Evolutionary conservation across 1,140 invertebrate species (phyloP), one percentile per base, ranked within the genome.

Genomic region (Temnothorax nylanderi): DNA sequence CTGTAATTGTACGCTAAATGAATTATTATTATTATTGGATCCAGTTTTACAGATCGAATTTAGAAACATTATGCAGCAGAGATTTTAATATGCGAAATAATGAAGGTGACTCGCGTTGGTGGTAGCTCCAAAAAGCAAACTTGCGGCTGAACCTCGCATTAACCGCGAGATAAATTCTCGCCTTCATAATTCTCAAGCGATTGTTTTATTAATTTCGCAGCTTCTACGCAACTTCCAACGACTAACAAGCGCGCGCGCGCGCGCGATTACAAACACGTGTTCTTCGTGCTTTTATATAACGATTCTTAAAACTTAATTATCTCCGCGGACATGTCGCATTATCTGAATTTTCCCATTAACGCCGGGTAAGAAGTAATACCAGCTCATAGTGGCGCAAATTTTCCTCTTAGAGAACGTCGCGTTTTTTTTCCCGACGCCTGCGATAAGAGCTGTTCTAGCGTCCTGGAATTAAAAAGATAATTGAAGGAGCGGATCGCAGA

Each of bases 231-330:
- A 47, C 60, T 47, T 65, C 13, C 74, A 2, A 67, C 60, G 7
- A 5, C 44, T 51, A 80, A 21, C 32, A 77, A 77, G 26, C 56
- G 11, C 72, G 49, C 49, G 74, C 41, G 47, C 16, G 11, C 18
- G 10, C 41, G 37, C 34, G 64, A 78, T 65, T 80, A 69, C 64
- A 21, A 26, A n/a, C 64, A 41, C 78, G 65, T 18, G 65, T 71
- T 54, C n/a, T 34, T 37, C 54, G 44, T 47, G 67, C 26, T 34
- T 72, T 47, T 47, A 37, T 47, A 37, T 44, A 71, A 51, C 41
- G 69, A 74, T 88, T 44, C 58, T 89, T 85, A 75, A 85, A 88
- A 85, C 72, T 84, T 88, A 60, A 86, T 89, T 87, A 86, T 51
- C 26, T 62, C 44, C 26, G 41, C 65, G 49, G 34, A 86, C 64